phyloP scores from a whole-genome alignment of 2,888 invertebrate species.

The Tupiocoris notatus region DNA sequence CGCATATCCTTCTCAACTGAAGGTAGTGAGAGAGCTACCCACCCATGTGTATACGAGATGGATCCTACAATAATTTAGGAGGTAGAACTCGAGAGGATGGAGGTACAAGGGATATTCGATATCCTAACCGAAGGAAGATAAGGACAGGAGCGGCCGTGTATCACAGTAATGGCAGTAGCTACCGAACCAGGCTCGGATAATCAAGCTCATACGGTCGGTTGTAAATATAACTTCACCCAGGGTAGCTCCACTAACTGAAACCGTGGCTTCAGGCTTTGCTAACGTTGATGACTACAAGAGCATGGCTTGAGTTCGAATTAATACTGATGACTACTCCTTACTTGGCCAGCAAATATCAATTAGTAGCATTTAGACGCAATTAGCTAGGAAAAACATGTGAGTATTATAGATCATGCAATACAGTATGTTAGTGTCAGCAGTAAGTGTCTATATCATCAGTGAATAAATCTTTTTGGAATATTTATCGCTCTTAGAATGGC shows the following conservation, averaged over 20 bases:
- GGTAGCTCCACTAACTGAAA: neutral
- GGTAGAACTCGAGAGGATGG: neutral
- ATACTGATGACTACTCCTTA: too few relatives aligned
- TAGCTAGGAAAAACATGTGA: neutral
- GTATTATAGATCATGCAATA: too few relatives aligned
- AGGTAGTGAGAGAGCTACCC: too few relatives aligned
- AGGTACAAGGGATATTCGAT: neutral
- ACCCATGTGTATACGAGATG: neutral
- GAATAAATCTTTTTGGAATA: too few relatives aligned
- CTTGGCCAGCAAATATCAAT: too few relatives aligned
- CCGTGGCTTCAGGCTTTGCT: neutral
- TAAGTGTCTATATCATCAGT: too few relatives aligned
- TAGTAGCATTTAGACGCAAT: too few relatives aligned
- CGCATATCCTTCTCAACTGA: neutral
- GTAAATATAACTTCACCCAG: constrained; percentile 6
- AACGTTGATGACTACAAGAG: neutral
- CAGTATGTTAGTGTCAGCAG: too few relatives aligned
- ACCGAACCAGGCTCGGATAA: constrained; percentile 1
- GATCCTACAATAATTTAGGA: neutral
- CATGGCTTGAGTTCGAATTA: too few relatives aligned
- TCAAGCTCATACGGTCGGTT: constrained; percentile 22
- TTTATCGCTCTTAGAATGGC: too few relatives aligned
- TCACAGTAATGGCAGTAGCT: constrained; percentile 16
- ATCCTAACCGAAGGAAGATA: constrained; percentile 15
- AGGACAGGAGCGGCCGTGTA: constrained; percentile 9